A percentile compares a stretch with the other conserved stretches of the same genome.
phyloP scores from a whole-genome alignment of 2,888 invertebrate genomes.

The Drosophila phalerata region DNA sequence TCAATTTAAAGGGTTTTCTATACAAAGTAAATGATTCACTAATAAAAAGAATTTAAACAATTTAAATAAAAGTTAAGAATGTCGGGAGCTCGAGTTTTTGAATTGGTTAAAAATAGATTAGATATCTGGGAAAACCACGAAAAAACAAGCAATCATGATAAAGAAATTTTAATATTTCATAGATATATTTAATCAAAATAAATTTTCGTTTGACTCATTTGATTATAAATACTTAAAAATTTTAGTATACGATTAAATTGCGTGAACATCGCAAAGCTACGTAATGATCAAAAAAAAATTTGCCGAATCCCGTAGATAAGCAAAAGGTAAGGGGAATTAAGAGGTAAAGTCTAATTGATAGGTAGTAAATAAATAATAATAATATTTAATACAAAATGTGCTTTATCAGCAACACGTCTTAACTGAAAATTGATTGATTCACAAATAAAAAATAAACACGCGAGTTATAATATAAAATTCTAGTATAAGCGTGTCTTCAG shows the following conservation, averaged over 20 bases:
- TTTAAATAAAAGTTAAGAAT: not conserved
- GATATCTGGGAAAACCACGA: not conserved
- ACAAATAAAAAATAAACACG: constrained; percentile 55
- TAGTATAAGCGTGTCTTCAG: constrained; percentile 43
- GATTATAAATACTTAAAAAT: constrained; percentile 27
- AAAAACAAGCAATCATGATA: constrained; percentile 1
- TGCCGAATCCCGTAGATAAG: constrained; percentile 20
- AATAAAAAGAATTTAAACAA: not conserved
- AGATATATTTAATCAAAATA: constrained; percentile 21
- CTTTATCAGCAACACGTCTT: constrained; percentile 22
- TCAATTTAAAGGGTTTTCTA: not conserved
- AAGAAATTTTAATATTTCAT: not conserved
- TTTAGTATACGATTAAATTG: not conserved
- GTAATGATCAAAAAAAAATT: constrained; percentile 5
- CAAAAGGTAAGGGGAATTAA: constrained; percentile 1
- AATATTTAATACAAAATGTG: constrained; percentile 1
- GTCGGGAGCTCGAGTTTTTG: not conserved
- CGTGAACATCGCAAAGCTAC: constrained; percentile 4
- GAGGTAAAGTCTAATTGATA: constrained; percentile 14
- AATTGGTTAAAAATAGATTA: not conserved
- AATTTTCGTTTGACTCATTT: constrained; percentile 27
- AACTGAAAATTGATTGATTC: constrained; percentile 61
- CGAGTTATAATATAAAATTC: constrained; percentile 62
- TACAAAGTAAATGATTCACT: constrained; percentile 11
- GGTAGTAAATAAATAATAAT: constrained; percentile 11